Conservation (phyloP, 2,113 vertebrate species). For the Anhinga anhinga region DNA sequence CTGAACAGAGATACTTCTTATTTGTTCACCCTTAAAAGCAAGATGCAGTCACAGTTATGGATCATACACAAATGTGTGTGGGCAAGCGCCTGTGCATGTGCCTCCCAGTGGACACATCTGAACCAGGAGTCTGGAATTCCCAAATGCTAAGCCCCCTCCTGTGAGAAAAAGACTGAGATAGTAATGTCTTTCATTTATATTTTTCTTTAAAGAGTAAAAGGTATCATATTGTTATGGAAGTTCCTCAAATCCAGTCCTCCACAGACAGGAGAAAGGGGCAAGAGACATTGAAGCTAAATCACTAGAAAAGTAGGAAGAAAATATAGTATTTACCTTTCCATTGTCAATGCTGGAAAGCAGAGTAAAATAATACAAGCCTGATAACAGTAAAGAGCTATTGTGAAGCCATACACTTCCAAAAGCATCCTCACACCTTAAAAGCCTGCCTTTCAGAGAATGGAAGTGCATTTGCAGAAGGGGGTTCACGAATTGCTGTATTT, state of each 20-base stretch:
- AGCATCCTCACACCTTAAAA: background rate
- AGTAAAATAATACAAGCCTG: background rate
- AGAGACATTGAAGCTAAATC: background rate
- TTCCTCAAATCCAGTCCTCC: background rate
- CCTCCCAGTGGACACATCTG: background rate
- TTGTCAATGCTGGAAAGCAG: background rate
- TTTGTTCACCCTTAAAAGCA: background rate
- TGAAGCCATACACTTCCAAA: background rate
- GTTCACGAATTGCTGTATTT: background rate
- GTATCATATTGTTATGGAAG: background rate
- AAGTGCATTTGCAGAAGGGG: background rate
- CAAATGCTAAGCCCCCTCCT: background rate
- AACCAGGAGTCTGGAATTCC: background rate
- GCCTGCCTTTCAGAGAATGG: background rate
- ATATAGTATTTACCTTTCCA: background rate
- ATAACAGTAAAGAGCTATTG: background rate
- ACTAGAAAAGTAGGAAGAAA: background rate
- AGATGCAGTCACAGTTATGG: background rate
- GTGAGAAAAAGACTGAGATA: background rate
- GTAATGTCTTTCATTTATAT: background rate
- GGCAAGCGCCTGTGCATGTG: fast-evolving
- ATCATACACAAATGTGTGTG: background rate
- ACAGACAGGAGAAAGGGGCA: background rate
- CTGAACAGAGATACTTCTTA: background rate
- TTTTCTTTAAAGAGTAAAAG: background rate